Conservation (phyloP, 2,113 vertebrate species). For the Craseonycteris thonglongyai region DNA sequence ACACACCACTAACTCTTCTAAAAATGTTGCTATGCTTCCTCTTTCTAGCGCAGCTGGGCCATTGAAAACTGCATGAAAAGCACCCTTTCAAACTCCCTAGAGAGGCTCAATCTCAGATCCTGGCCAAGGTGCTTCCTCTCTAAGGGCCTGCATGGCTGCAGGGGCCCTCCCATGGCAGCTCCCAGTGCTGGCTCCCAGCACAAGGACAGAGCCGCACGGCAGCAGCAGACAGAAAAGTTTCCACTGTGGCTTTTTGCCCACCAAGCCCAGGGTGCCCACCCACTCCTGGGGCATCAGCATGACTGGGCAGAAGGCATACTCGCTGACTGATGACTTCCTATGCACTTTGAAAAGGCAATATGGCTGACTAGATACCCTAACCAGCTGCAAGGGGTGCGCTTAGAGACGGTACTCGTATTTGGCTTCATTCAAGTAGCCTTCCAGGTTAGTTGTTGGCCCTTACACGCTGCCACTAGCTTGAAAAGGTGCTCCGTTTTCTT, state of each 20-base stretch:
- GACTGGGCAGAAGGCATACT: background rate
- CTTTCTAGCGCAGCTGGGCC: conserved; percentile 44
- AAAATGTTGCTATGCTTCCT: conserved; percentile 45
- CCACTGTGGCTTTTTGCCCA: background rate
- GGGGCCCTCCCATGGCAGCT: background rate
- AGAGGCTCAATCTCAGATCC: conserved; percentile 12
- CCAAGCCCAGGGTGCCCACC: background rate
- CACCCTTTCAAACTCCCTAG: conserved; percentile 41
- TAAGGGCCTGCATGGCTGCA: background rate
- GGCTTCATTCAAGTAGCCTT: background rate
- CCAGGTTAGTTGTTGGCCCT: background rate
- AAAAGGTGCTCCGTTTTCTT: background rate
- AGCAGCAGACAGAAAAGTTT: background rate
- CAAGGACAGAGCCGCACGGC: background rate
- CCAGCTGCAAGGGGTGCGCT: background rate
- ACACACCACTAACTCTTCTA: conserved; percentile 35
- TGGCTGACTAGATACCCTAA: background rate
- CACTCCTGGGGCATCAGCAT: background rate
- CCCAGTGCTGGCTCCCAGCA: background rate
- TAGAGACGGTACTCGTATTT: background rate
- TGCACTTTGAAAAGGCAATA: background rate
- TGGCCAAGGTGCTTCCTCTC: conserved; percentile 50
- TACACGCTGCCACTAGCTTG: background rate
- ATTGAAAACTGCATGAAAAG: conserved; percentile 18
- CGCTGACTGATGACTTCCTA: background rate